Base-by-base conservation (phyloP, 2,113 vertebrate species). In the Cranoglanis bouderius region DNA sequence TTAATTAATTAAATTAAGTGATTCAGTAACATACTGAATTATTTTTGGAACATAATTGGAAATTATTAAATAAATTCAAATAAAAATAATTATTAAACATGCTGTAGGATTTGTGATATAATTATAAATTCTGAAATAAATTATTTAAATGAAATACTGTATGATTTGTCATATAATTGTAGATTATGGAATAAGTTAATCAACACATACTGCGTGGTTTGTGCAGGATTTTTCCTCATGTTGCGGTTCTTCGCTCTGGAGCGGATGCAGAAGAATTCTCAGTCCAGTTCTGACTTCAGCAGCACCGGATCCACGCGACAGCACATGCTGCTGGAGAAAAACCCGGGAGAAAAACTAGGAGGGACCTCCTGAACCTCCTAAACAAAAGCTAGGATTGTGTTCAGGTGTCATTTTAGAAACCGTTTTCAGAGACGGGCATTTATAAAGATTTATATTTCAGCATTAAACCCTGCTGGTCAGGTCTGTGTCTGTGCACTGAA, bases 141-240 rank as follows among this genome's bases (percentile, higher is more conserved):
- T 77, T 4, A 14, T 14, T 40, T 12, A 9, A 38, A 43, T 12
- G 2, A 43, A 26, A 4, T 6, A 2, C 9, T 46, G 74, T 75
- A 5, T 26, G 72, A 40, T 84, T 43, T 61, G 53, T 55, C 24
- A 7, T n/a, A 0, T 13, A 1, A 26, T 12, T 35, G 6, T 81
- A 7, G 3, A 49, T 29, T 3, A 49, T 77, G 24, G 6, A 18
- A 35, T 55, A 1, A 81, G 2, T 12, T 19, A 6, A 55, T 49
- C 10, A 61, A 32, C 16, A 53, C 7, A 57, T 4, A 1, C 51
- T 12, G 16, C 59, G 21, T 78, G 82, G 4, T 91, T 88, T 32
- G n/a, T 7, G 32, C 94, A 96, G 96, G 96, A 0, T 95, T 96
- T 90, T 90, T 96, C 82, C 88, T 96, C 78, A 94, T 95, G 94